These are phyloP conservation scores for Rhopalosiphum nymphaeae DNA, from an alignment of 2,888 invertebrate species.

Conservation along the genomic window DNA sequence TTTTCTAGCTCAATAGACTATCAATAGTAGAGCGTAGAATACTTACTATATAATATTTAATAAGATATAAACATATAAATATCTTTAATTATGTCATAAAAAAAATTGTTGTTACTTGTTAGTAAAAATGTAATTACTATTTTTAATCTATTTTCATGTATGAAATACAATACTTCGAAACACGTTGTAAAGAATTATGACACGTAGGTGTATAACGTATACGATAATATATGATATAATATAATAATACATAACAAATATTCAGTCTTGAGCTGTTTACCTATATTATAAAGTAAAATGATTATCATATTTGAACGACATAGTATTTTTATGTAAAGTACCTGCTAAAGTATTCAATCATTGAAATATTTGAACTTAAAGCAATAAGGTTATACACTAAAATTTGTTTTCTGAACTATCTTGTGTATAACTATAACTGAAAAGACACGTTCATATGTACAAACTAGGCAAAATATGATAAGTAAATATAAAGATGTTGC, in stretches of 20 bases:
- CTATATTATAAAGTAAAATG: neutral
- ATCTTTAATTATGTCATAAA: neutral
- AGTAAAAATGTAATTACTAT: neutral
- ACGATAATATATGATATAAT: neutral
- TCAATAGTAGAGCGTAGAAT: neutral
- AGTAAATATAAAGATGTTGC: neutral
- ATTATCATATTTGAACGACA: neutral
- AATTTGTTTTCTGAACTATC: neutral
- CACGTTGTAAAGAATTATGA: neutral
- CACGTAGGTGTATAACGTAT: neutral
- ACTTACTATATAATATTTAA: neutral
- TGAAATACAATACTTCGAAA: neutral
- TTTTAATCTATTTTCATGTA: neutral
- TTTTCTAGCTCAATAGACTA: neutral
- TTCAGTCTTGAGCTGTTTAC: neutral
- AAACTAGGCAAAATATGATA: neutral
- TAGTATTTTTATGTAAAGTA: neutral
- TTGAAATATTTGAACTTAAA: neutral
- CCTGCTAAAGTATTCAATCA: neutral
- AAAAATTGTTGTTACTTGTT: neutral
- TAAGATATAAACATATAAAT: neutral
- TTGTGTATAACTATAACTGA: neutral
- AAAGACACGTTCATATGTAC: neutral
- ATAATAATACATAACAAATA: neutral
- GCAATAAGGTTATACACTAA: neutral